phyloP scores from a whole-genome alignment of 2,888 invertebrate genomes.

The Pegoplata infirma region DNA sequence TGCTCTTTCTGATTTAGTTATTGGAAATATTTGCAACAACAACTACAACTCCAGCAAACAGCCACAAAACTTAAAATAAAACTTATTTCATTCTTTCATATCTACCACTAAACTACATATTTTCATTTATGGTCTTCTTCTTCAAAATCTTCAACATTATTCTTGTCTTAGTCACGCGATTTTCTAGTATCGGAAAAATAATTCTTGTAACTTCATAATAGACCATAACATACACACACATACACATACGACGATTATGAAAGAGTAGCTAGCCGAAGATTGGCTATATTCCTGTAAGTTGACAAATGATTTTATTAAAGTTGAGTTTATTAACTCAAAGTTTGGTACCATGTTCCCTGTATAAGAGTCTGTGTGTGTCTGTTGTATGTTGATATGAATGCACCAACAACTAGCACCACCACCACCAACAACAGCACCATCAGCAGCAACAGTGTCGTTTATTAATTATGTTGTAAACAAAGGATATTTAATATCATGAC shows the following conservation, averaged over 20 bases:
- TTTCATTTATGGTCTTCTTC: conserved; percentile 44
- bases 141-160: conserved; percentile 30
- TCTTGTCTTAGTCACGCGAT: conserved; percentile 62
- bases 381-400: conserved; percentile 8
- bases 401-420: conserved; percentile 17
- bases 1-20: conserved; percentile 4
- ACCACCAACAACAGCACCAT: not conserved
- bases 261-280: not conserved
- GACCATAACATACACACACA: not conserved
- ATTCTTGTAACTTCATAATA: conserved; percentile 21
- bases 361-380: no score
- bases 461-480: conserved; percentile 63
- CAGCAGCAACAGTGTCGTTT: conserved; percentile 40
- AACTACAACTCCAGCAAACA: no score
- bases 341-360: conserved; percentile 45
- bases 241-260: not conserved
- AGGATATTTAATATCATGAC: conserved; percentile 62
- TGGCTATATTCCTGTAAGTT: conserved; percentile 50
- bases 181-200: conserved; percentile 53
- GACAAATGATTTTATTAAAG: conserved; percentile 63
- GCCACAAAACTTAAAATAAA: no score
- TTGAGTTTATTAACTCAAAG: conserved; percentile 62
- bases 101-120: conserved; percentile 4
- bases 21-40: conserved; percentile 4
- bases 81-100: no score